Evolutionary conservation across 2,797 vertebrate species (phyloP).

Genomic region (Acrocephalus scirpaceus): DNA sequence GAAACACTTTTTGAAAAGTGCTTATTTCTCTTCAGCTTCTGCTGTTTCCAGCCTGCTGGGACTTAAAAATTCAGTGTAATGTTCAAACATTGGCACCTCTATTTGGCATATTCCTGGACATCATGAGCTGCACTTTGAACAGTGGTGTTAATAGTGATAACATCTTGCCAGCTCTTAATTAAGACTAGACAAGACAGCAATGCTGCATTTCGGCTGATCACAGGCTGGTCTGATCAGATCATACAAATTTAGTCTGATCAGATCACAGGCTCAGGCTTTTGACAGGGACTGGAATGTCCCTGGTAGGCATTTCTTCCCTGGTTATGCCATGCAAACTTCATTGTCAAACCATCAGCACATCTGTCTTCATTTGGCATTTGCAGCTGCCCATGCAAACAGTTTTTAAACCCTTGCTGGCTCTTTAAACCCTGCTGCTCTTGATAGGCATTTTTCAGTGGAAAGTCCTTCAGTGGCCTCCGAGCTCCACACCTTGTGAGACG

Average conservation of each 20-base stretch:
- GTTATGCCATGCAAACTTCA: neutral
- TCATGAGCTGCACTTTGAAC: neutral
- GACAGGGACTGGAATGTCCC: neutral
- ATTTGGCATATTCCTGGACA: neutral
- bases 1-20: neutral
- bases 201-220: neutral
- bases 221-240: neutral
- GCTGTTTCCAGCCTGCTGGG: neutral
- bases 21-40: neutral
- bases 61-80: neutral
- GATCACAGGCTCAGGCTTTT: neutral
- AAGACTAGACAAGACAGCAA: neutral
- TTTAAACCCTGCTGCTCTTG: slow-evolving; percentile 47
- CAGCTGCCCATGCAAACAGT: neutral
- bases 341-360: neutral
- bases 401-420: neutral
- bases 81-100: neutral
- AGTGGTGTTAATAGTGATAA: neutral
- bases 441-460: neutral
- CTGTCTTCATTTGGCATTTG: neutral
- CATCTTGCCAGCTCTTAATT: neutral
- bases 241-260: neutral
- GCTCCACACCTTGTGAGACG: neutral
- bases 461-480: neutral
- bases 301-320: neutral